phyloP scores from a whole-genome alignment of 2,888 invertebrate species.

The Eledona agricola region DNA sequence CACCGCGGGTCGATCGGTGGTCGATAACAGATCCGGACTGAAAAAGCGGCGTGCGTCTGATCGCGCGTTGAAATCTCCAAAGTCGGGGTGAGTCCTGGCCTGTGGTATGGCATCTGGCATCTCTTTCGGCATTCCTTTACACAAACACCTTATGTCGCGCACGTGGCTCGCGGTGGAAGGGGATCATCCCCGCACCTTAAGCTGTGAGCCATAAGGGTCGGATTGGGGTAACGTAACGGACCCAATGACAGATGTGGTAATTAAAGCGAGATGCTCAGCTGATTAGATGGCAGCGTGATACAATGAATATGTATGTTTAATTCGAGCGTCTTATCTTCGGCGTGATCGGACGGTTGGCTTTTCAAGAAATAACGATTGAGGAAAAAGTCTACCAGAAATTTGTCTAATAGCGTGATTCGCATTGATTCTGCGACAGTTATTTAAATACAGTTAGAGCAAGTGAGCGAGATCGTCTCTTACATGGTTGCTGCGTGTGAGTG shows the following conservation, averaged over 20 bases:
- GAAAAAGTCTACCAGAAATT: neutral
- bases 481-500: slow-evolving; percentile 1
- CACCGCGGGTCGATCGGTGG: slow-evolving; percentile 47
- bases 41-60: neutral
- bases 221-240: slow-evolving; percentile 40
- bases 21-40: slow-evolving; percentile 37
- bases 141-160: slow-evolving; percentile 57
- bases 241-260: slow-evolving; percentile 59
- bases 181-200: slow-evolving; percentile 38
- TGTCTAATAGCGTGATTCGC: slow-evolving; percentile 1
- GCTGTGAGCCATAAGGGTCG: slow-evolving; percentile 35
- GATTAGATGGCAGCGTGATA: slow-evolving; percentile 54
- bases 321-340: slow-evolving; percentile 38
- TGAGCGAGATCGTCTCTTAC: neutral
- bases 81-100: slow-evolving; percentile 23
- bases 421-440: slow-evolving; percentile 8
- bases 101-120: slow-evolving; percentile 49
- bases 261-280: slow-evolving; percentile 54
- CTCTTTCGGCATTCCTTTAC: slow-evolving; percentile 56
- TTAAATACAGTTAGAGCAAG: slow-evolving; percentile 32
- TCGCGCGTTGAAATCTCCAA: too few relatives aligned
- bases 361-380: neutral
- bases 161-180: slow-evolving; percentile 50
- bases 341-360: slow-evolving; percentile 18
- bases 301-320: slow-evolving; percentile 56